Evolutionary conservation across 2,888 invertebrate species (phyloP), one percentile per base, ranked within the genome.

Genomic region (Melanotus villosus): DNA sequence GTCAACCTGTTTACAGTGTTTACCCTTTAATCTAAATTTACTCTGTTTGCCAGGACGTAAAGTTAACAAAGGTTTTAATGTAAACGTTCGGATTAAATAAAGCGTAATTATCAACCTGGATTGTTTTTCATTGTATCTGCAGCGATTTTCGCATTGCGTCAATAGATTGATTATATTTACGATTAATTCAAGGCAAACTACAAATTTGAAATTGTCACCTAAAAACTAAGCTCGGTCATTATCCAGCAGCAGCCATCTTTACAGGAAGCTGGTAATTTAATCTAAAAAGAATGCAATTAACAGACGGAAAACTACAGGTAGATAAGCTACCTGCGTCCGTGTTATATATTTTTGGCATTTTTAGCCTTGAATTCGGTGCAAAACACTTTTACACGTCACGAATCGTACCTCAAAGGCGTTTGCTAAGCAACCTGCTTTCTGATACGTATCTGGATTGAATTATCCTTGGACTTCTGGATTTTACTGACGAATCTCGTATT

Each of bases 1-100:
- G 18, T 41, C 41, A 41, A 41, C 41, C 41, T 41, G 16, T 41
- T 41, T 41, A 41, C 41, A 12, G n/a, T n/a, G n/a, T n/a, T n/a
- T n/a, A n/a, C n/a, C n/a, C n/a, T 7, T 41, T 18, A 16, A 9
- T 18, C 14, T 16, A 16, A 14, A 41, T 41, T 41, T 16, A 41
- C 7, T 26, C 3, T 18, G 41, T 41, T 41, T 4, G 5, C 12
- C 5, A 41, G 3, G 16, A 41, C 41, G 6, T 14, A 2, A 18
- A 14, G 1, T 16, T 9, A 12, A 9, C 5, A 38, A n/a, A 41
- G 18, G 14, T 41, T n/a, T 16, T 16, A 41, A 16, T n/a, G 5
- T 18, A 41, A 18, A 41, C 14, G 18, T 41, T 41, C 1, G 9
- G 2, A 7, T 41, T 7, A 41, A 41, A 41, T 16, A 41, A 26